Evolutionary conservation across 2,113 vertebrate genomes (phyloP), one percentile per base, ranked within the genome.

Genomic region (Neolamprologus cancellatus): DNA sequence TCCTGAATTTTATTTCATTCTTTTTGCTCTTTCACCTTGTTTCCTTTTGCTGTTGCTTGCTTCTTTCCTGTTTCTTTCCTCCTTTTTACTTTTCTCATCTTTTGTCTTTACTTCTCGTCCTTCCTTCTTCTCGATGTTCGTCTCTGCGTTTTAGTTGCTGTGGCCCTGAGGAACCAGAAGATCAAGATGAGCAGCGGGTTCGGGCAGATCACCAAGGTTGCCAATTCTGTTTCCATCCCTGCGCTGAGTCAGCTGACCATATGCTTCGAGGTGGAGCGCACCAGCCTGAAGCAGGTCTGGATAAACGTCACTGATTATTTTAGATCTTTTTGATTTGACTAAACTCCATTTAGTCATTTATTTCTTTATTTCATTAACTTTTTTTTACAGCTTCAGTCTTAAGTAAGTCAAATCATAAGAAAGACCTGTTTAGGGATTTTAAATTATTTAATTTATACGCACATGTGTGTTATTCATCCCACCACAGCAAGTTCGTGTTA

Each of bases 161-260:
- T 99, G 79, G 97, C 97, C 5, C 94, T 99, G 94, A 97, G 97
- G 95, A 99, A 99, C 95, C 98, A 98, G 93, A 99, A 99, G 92
- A 97, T 99, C 74, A 79, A 90, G 34, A 81, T 99, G 23, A 94
- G 95, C 4, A 90, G 94, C 8, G 93, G 86, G 0, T 88, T 92
- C 0, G 92, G 95, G 2, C 96, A 96, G 23, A 52, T 91, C 66
- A 94, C 97, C 32, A 92, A 93, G 9, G 85, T 97, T 11, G 85
- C 96, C 59, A 91, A 92, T 84, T 95, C 93, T 0, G 80, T 98
- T 15, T 81, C 92, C 86, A 83, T 99, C 14, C 97, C 97, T 2
- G 84, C 93, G 7, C 96, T 99, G 2, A 95, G 82, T 1, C 95
- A 98, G 20, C 97, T 99, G 84, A 98, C 98, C 0, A 36, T 97